A percentile compares a stretch with the other conserved stretches of the same genome.
phyloP scores from a whole-genome alignment of 2,888 invertebrate species.

The Tubulanus polymorphus region DNA sequence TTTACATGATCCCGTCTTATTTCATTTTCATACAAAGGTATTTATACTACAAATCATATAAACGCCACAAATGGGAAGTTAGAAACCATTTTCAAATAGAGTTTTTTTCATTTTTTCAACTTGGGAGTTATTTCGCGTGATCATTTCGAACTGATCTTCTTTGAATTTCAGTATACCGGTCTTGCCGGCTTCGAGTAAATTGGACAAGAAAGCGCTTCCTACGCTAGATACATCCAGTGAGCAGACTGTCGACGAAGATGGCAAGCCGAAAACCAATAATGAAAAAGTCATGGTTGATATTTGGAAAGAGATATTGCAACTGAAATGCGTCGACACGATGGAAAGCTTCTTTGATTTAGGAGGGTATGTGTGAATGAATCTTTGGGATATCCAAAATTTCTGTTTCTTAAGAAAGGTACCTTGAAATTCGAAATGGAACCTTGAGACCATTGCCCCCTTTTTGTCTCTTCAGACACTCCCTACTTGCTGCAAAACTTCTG shows the following conservation, averaged over 20 bases:
- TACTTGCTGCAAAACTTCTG: slow-evolving; percentile 51
- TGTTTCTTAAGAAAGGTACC: background rate
- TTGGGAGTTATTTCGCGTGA: too few relatives aligned
- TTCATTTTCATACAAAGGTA: slow-evolving; percentile 48
- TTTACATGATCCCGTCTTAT: slow-evolving; percentile 55
- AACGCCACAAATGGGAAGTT: too few relatives aligned
- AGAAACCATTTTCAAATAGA: background rate
- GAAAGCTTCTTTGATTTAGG: slow-evolving; percentile 56
- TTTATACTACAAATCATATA: too few relatives aligned
- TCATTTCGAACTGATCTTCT: background rate
- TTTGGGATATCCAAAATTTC: background rate
- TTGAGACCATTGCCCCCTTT: too few relatives aligned
- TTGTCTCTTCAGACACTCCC: slow-evolving; percentile 47
- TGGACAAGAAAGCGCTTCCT: slow-evolving; percentile 52
- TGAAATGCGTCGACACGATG: slow-evolving; percentile 50
- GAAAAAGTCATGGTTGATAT: slow-evolving; percentile 46
- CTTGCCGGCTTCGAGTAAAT: slow-evolving; percentile 50
- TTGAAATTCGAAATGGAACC: too few relatives aligned
- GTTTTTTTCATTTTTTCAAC: background rate
- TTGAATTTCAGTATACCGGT: slow-evolving; percentile 48
- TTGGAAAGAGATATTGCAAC: slow-evolving; percentile 46
- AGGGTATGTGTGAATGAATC: slow-evolving; percentile 47
- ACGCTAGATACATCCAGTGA: slow-evolving; percentile 33
- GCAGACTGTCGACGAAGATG: slow-evolving; percentile 38
- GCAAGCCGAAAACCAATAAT: slow-evolving; percentile 46